Percentiles rank a stretch among this genome's conserved stretches.
phyloP scores from a whole-genome alignment of 1,140 invertebrate genomes.

The honey bee (Apis mellifera) region Amel_HAv3.1 CM009942.2:11351501-11352000 shows the following conservation, averaged over 20 bases:
- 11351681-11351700: conserved; percentile 23
- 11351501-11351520: not conserved
- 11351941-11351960: too few relatives aligned
- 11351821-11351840: too few relatives aligned
- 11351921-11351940: too few relatives aligned
- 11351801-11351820: not conserved
- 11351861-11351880: not conserved
- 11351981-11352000: too few relatives aligned
- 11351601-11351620: conserved; percentile 26
- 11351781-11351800: conserved; percentile 25
- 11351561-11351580: conserved; percentile 29
- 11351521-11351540: not conserved
- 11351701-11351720: conserved; percentile 52
- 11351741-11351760: conserved; percentile 15
- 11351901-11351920: too few relatives aligned
- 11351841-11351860: not conserved
- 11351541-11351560: not conserved
- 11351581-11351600: conserved; percentile 18
- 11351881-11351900: not conserved
- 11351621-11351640: not conserved
- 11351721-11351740: not conserved
- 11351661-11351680: conserved; percentile 13
- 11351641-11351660: conserved; percentile 40
- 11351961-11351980: too few relatives aligned
- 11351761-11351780: conserved; percentile 17